Percentiles rank a stretch among this genome's conserved stretches.
These are phyloP conservation scores for Amphiura filiformis DNA, from an alignment of 35 echinoderm and acorn worm genomes.

Conservation along the genomic window DNA sequence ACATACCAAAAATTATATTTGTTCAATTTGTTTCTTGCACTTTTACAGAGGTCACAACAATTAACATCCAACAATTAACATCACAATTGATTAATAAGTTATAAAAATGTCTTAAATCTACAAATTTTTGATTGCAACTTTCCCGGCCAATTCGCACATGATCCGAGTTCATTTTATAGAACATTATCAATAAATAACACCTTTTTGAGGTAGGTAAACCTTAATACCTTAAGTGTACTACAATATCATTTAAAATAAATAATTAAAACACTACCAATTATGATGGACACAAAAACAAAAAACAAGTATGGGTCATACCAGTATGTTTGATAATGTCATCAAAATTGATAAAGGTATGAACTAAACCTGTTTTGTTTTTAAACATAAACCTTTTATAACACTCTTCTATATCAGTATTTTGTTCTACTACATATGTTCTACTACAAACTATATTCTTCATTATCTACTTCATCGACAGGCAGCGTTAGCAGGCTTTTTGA, in stretches of 20 bases:
- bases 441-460: background rate
- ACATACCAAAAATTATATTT: background rate
- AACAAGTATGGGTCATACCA: no score
- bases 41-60: background rate
- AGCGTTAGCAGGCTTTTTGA: constrained; percentile 13
- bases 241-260: background rate
- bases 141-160: constrained; percentile 7
- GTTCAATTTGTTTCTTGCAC: background rate
- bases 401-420: no score
- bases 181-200: background rate
- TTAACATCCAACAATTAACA: background rate
- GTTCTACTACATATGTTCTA: no score
- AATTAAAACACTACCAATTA: no score
- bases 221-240: background rate
- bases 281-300: no score
- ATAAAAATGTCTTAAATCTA: constrained; percentile 1
- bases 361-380: no score
- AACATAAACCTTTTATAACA: no score
- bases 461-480: constrained; percentile 1
- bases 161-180: constrained; percentile 9
- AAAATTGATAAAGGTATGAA: no score
- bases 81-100: constrained; percentile 8
- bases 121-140: constrained; percentile 15
- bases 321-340: no score
- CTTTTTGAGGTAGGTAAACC: background rate